phyloP scores from a whole-genome alignment of 2,113 vertebrate genomes.

The Caranx melampygus region DNA sequence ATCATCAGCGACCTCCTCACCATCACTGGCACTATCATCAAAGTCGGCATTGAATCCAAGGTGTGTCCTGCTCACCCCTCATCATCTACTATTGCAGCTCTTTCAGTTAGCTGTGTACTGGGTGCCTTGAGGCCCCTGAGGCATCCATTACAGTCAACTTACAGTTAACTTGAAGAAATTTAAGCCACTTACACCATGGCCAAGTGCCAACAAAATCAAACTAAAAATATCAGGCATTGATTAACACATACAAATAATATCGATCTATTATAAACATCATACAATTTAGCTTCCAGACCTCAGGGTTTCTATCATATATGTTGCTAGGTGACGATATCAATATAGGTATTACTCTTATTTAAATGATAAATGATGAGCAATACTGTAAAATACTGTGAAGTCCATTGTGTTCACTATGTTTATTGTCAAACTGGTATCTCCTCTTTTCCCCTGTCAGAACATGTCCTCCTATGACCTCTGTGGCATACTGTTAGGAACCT shows the following conservation, averaged over 20 bases:
- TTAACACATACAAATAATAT: too few relatives aligned
- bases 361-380: background rate
- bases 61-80: constrained; percentile 62
- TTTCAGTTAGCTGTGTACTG: background rate
- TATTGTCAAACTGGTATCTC: background rate
- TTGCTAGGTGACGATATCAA: too few relatives aligned
- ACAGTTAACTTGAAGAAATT: too few relatives aligned
- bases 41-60: constrained; percentile 95
- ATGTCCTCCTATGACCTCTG: constrained; percentile 92
- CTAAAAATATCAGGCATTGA: too few relatives aligned
- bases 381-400: too few relatives aligned
- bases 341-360: background rate
- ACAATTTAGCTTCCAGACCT: too few relatives aligned
- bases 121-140: too few relatives aligned
- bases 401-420: background rate
- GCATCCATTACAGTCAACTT: background rate
- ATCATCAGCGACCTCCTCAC: constrained; percentile 93
- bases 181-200: too few relatives aligned
- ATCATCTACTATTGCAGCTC: background rate
- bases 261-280: too few relatives aligned
- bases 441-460: constrained; percentile 79
- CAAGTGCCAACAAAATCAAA: too few relatives aligned
- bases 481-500: constrained; percentile 94
- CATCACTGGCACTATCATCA: constrained; percentile 90
- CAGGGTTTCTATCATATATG: too few relatives aligned